Evolutionary conservation across 2,888 invertebrate genomes (phyloP), one percentile per base, ranked within the genome.

Genomic region (Julus scanicus): DNA sequence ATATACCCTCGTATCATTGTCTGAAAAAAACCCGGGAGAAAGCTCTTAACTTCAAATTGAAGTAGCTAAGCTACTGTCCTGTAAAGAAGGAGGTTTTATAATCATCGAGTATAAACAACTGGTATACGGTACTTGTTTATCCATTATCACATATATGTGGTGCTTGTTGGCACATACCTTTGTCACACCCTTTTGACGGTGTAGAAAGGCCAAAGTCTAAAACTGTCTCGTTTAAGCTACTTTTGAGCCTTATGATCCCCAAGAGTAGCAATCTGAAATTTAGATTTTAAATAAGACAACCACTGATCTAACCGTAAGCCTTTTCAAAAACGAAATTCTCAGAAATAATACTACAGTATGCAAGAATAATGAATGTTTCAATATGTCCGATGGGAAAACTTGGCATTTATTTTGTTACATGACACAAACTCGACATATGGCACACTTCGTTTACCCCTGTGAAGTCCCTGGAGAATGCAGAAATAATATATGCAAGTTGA

Each of bases 311-410:
- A n/a, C 17, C n/a, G 4, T 3, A 8, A 53, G 17, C 6, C 63
- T 63, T 8, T n/a, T 1, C n/a, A 17, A 3, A 63, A 63, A 63
- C 63, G 5, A n/a, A 63, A 63, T 63, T 63, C n/a, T 63, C 63
- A 63, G n/a, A 63, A 63, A 63, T n/a, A 20, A 63, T 20, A 63
- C n/a, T n/a, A n/a, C n/a, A n/a, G n/a, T 0, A 63, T 20, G 63
- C 6, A 44, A 44, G 44, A 6, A n/a, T n/a, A 63, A 63, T 20
- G 63, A n/a, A 20, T n/a, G n/a, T 63, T 63, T 63, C 6, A 63
- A 63, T 63, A 63, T 63, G 63, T n/a, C 63, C 63, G n/a, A 17
- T 63, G 63, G 63, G 20, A n/a, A 63, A n/a, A 63, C 63, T 63
- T 63, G n/a, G 5, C 63, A 63, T 63, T 63, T 63, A 63, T 63